Percentiles rank a stretch among this genome's conserved stretches.
Conservation (phyloP, 2,113 vertebrate species). For the Micronisus gabar region DNA sequence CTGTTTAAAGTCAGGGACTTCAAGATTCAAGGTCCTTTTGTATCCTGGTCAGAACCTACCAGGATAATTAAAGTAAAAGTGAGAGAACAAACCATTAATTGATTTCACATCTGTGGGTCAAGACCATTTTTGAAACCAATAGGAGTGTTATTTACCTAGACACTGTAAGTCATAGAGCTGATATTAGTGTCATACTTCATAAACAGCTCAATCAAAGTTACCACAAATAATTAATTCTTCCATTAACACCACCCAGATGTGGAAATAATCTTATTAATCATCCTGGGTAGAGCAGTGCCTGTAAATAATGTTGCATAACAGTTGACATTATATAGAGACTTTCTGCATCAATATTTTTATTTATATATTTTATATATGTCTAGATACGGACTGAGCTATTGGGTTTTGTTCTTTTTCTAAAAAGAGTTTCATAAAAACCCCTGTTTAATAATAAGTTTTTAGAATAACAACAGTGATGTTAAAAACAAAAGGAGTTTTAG, state of each 20-base stretch:
- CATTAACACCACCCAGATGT: neutral
- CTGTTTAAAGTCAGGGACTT: neutral
- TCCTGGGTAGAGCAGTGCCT: neutral
- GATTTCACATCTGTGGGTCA: neutral
- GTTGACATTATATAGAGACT: neutral
- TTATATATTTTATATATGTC: neutral
- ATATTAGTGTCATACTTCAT: neutral
- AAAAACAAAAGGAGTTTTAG: neutral
- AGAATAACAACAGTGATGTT: neutral
- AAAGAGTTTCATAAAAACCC: neutral
- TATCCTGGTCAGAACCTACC: neutral
- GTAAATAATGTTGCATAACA: conserved; percentile 33
- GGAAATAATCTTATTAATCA: conserved; percentile 36
- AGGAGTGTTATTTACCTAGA: neutral
- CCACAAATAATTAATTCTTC: conserved; percentile 36
- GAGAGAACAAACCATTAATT: neutral
- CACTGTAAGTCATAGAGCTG: neutral
- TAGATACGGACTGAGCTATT: neutral
- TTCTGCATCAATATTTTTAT: neutral
- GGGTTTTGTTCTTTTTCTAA: neutral
- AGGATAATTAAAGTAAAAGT: conserved; percentile 1
- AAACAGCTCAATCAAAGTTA: conserved; percentile 19
- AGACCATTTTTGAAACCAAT: neutral
- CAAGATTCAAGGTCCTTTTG: neutral
- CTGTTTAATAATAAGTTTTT: neutral